phyloP scores from a whole-genome alignment of 2,113 vertebrate species.

The Dunckerocampus dactyliophorus region DNA sequence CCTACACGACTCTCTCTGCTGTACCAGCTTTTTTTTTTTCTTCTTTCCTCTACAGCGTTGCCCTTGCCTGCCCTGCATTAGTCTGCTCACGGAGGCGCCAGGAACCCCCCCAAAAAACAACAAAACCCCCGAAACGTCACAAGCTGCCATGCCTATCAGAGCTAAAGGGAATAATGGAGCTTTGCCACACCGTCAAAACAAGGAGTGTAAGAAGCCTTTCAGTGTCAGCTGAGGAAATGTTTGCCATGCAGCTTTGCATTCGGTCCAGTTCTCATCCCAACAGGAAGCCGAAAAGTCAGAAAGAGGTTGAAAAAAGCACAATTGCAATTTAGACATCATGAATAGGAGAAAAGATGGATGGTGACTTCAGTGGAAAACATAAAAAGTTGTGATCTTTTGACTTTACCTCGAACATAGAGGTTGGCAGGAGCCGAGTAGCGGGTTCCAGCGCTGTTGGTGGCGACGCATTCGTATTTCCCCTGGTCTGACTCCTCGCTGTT shows the following conservation, averaged over 20 bases:
- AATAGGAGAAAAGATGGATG: too few species aligned
- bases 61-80: conserved; percentile 48
- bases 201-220: too few species aligned
- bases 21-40: conserved; percentile 24
- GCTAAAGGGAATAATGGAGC: conserved; percentile 47
- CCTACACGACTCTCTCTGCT: conserved; percentile 40
- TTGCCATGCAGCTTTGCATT: too few species aligned
- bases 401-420: conserved; percentile 95
- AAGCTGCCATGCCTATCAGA: conserved; percentile 28
- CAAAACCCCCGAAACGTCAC: conserved; percentile 51
- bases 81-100: conserved; percentile 41
- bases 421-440: conserved; percentile 94
- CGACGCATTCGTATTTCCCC: conserved; percentile 95
- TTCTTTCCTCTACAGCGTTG: conserved; percentile 22
- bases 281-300: too few species aligned
- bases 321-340: too few species aligned
- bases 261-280: too few species aligned
- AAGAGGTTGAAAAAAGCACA: too few species aligned
- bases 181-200: conserved; percentile 40
- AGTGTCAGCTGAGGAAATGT: too few species aligned
- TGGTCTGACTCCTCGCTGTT: conserved; percentile 96
- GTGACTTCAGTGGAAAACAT: too few species aligned
- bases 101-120: background rate
- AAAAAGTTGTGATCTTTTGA: background rate
- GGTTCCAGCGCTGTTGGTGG: conserved; percentile 91